Evolutionary conservation across 2,888 invertebrate genomes (phyloP), one percentile per base, ranked within the genome.

Genomic region (Brenthis ino): DNA sequence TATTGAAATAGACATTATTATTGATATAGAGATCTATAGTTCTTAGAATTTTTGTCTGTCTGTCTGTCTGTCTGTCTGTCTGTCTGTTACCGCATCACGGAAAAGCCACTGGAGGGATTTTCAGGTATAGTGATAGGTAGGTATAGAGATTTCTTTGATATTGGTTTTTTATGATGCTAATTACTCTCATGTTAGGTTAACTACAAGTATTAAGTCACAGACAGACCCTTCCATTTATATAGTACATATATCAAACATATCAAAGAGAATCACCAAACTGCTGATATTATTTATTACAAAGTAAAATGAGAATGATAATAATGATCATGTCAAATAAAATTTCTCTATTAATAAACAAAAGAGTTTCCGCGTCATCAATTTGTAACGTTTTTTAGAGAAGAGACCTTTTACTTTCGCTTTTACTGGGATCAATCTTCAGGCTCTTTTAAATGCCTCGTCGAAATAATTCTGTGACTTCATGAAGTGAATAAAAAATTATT

Each of bases 271-370:
- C 13, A 5, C 12, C 20, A 16, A 43, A 43, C 12, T 47, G 28
- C 5, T 6, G 20, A 20, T 5, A 16, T 37, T 16, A 6, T 4
- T 48, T 3, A 24, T 14, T 13, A 11, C 20, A 47, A 58, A 58
- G 58, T 14, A 24, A 33, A 60, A 50, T 60, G 5, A 28, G 5
- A 50, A 1, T 6, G 28, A 16, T 50, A 50, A 60, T 50, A 60
- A 50, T 50, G 50, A 60, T 50, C 28, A 28, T 50, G 6, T n/a
- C 2, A 11, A 12, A 6, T 14, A 24, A 33, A 28, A 28, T 60
- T n/a, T n/a, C 50, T 50, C 28, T 60, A 50, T 50, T 60, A 60
- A 50, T 60, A 60, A 50, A 50, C 60, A 60, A 60, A 43, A 33
- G 60, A 48, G 48, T 50, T 43, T 43, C 48, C 12, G 12, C n/a